These are phyloP conservation scores for Venustaconcha ellipsiformis DNA, from an alignment of 1,140 invertebrate genomes.

Conservation along the genomic window DNA sequence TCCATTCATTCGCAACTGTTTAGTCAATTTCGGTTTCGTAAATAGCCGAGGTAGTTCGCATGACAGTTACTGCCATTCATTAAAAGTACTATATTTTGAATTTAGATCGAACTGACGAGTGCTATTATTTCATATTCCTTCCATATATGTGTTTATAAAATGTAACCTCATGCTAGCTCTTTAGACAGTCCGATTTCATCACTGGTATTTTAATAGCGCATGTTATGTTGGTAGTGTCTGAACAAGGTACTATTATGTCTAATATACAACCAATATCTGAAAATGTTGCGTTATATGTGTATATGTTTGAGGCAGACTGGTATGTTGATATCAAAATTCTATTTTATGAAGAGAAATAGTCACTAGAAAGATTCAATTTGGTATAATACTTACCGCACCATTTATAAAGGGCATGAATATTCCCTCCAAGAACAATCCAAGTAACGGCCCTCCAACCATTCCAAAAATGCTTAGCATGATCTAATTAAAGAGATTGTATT, in stretches of 20 bases:
- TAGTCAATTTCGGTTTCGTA: too few species aligned
- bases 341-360: background rate
- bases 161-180: too few species aligned
- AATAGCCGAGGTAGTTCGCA: too few species aligned
- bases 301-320: background rate
- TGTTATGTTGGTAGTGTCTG: background rate
- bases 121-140: too few species aligned
- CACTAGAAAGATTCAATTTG: too few species aligned
- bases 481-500: slow-evolving; percentile 67
- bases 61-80: too few species aligned
- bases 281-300: background rate
- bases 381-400: slow-evolving; percentile 26
- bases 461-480: slow-evolving; percentile 71
- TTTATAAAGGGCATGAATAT: slow-evolving; percentile 48
- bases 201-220: too few species aligned
- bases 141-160: too few species aligned
- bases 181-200: too few species aligned
- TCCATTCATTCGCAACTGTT: too few species aligned
- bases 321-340: background rate
- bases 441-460: slow-evolving; percentile 63
- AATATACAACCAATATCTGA: background rate
- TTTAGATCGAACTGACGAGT: too few species aligned
- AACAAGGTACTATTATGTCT: background rate
- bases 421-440: slow-evolving; percentile 56
- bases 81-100: too few species aligned